Percentiles rank a stretch among this genome's conserved stretches.
phyloP scores from a whole-genome alignment of 2,113 vertebrate genomes.

The Setophaga kirtlandii region DNA sequence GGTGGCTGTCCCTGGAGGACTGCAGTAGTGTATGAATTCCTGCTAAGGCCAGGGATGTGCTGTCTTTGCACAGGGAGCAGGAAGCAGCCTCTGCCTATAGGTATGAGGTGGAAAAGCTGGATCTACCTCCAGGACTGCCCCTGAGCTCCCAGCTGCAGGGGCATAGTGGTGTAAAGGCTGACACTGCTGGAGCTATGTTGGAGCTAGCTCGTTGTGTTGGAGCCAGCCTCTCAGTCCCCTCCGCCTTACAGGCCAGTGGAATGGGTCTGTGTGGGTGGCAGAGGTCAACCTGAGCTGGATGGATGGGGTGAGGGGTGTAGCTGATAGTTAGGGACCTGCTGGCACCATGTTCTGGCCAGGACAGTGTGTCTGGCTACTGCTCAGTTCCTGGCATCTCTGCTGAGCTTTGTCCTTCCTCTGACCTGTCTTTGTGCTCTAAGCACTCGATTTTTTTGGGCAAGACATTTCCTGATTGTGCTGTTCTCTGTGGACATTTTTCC shows the following conservation, averaged over 20 bases:
- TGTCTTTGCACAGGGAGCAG: background rate
- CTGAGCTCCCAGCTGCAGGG: accelerated
- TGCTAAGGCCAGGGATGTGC: background rate
- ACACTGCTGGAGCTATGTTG: background rate
- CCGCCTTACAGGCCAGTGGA: background rate
- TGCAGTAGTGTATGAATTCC: background rate
- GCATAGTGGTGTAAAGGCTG: background rate
- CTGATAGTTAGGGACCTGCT: background rate
- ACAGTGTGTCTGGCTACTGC: background rate
- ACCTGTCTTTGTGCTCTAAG: background rate
- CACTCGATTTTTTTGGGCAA: background rate
- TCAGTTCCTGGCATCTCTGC: background rate
- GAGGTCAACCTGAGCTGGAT: background rate
- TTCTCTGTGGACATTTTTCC: background rate
- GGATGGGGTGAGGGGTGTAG: background rate
- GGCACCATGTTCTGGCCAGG: background rate
- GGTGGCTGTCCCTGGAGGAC: background rate
- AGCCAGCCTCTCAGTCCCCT: background rate
- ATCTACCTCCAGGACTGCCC: background rate
- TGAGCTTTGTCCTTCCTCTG: background rate
- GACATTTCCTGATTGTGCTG: background rate
- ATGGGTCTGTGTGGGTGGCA: background rate
- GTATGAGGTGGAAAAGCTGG: background rate
- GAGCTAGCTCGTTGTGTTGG: background rate
- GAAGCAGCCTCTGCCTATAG: background rate